Conservation (phyloP, 2,888 invertebrate species). For the Carterocephalus palaemon region DNA sequence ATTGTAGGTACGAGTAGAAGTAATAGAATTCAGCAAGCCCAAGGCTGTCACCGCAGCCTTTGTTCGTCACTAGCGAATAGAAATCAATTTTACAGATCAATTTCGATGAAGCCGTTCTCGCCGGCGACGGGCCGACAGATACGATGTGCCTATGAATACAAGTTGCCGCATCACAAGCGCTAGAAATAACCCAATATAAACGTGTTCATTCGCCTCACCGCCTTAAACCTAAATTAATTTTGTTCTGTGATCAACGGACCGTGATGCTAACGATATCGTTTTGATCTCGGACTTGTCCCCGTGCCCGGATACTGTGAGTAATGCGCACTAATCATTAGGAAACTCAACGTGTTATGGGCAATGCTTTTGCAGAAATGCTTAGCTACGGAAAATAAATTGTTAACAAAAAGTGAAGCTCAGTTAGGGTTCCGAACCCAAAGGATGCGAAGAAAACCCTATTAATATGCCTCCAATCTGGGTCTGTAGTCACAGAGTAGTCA, state of each 20-base stretch:
- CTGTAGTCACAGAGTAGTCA: too few species aligned
- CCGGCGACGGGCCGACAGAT: slow-evolving; percentile 44
- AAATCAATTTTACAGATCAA: slow-evolving; percentile 65
- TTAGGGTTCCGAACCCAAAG: too few species aligned
- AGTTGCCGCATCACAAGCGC: slow-evolving; percentile 46
- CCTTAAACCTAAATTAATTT: slow-evolving; percentile 69
- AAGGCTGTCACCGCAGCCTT: slow-evolving; percentile 36
- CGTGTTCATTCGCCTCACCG: slow-evolving; percentile 36
- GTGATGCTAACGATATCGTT: slow-evolving; percentile 63
- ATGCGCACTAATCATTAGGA: slow-evolving; percentile 25
- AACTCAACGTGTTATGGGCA: slow-evolving; percentile 16
- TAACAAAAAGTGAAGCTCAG: too few species aligned
- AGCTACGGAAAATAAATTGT: too few species aligned
- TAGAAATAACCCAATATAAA: slow-evolving; percentile 40
- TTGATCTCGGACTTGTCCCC: slow-evolving; percentile 47
- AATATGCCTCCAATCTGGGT: too few species aligned
- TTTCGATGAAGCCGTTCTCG: slow-evolving; percentile 42
- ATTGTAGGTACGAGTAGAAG: slow-evolving; percentile 8
- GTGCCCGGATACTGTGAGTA: slow-evolving; percentile 22
- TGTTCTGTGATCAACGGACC: slow-evolving; percentile 62
- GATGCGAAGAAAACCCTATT: too few species aligned
- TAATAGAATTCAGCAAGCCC: slow-evolving; percentile 14
- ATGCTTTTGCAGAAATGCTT: not conserved
- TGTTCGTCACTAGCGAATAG: slow-evolving; percentile 48
- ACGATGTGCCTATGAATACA: slow-evolving; percentile 52